Base-by-base conservation (phyloP, 2,797 vertebrate species). In the Propithecus deckenii region DNA sequence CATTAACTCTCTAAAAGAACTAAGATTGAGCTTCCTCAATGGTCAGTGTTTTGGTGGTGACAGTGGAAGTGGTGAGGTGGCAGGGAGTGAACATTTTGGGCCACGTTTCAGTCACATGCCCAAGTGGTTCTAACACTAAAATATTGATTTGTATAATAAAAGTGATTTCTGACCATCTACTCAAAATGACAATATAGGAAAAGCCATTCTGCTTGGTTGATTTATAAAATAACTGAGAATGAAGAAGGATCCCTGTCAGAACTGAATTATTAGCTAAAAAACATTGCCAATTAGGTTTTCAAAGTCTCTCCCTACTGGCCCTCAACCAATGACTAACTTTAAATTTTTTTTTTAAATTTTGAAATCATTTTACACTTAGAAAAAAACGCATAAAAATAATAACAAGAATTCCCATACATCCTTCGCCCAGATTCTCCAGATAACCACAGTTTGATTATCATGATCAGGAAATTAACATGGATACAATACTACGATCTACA, bases 261-360 rank as follows among this genome's bases (percentile, higher is more conserved):
- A 91, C 55, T 38, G 76, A 97, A 55, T 92, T 95, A 87, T 90
- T 52, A 81, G 63, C 41, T 95, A 43, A 92, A 76, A 94, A 76
- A 41, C 25, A 74, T 72, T 81, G 59, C 12, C 63, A 55, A 63
- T 71, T 86, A 94, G 67, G n/a, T 81, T 95, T 95, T 78, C 43
- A 67, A 71, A 79, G 30, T 59, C 28, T 74, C 52, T 95, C 50
- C 84, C 25, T 52, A 50, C 22, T 94, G 41, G 72, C n/a, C 41
- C n/a, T 90, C 41, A 38, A 43, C 22, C 35, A 57, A 74, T 57
- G 72, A 52, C 7, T n/a, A 92, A 87, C 71, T 83, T 94, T 59
- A 50, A 18, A 71, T 23, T 43, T 43, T 23, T 41, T 86, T 90
- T 84, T 41, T 10, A 7, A 4, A 63, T 86, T 89, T 90, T 80